These are phyloP conservation scores for Seira musarum DNA, from an alignment of 2,888 invertebrate genomes.

Conservation along the genomic window DNA sequence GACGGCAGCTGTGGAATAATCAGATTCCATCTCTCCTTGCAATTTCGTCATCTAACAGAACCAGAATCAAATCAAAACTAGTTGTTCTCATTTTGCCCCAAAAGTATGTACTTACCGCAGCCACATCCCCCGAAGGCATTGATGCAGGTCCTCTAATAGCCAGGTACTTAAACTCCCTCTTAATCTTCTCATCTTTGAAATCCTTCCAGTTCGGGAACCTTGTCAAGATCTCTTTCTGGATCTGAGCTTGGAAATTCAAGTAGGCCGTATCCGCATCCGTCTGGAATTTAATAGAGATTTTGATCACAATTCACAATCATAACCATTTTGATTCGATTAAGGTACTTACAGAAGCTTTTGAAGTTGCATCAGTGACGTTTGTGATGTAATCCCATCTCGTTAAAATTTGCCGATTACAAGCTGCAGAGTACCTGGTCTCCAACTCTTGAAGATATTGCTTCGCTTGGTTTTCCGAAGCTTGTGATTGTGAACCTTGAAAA, in stretches of 20 bases:
- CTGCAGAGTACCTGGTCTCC: slow-evolving; percentile 57
- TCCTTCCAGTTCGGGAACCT: slow-evolving; percentile 64
- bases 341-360: slow-evolving; percentile 64
- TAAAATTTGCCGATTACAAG: slow-evolving; percentile 61
- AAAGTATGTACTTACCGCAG: slow-evolving; percentile 36
- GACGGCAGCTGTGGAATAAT: slow-evolving; percentile 71
- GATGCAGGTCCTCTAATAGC: slow-evolving; percentile 65
- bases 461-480: slow-evolving; percentile 58
- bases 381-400: slow-evolving; percentile 66
- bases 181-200: slow-evolving; percentile 50
- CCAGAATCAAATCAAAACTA: too few relatives aligned
- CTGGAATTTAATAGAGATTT: slow-evolving; percentile 42
- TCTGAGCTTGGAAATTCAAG: slow-evolving; percentile 57
- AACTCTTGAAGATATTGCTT: slow-evolving; percentile 41
- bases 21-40: slow-evolving; percentile 71
- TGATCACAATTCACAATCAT: slow-evolving; percentile 79
- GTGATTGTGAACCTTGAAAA: not conserved
- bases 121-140: slow-evolving; percentile 58
- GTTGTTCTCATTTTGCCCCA: too few relatives aligned
- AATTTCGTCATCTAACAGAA: slow-evolving; percentile 65
- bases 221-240: slow-evolving; percentile 63
- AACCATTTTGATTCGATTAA: slow-evolving; percentile 72
- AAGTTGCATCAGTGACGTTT: slow-evolving; percentile 66
- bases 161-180: slow-evolving; percentile 65
- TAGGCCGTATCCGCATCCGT: slow-evolving; percentile 59